Evolutionary conservation across 1,140 invertebrate genomes (phyloP).

Genomic region (Nomia melanderi): DNA sequence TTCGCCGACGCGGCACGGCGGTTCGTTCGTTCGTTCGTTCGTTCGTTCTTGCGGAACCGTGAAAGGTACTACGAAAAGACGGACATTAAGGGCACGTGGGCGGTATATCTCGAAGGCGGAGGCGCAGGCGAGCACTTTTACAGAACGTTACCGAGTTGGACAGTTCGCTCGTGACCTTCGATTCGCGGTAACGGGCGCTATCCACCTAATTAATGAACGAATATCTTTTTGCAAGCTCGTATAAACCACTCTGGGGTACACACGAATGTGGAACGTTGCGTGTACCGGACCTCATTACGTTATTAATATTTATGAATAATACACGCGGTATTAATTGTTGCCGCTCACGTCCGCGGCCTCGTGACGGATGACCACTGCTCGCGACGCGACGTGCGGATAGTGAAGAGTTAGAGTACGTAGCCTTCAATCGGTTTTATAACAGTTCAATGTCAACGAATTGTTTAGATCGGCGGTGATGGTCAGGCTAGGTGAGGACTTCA

Average conservation of each 20-base stretch:
- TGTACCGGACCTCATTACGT: neutral
- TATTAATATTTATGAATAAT: conserved; percentile 50
- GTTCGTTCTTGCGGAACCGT: neutral
- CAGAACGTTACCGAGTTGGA: neutral
- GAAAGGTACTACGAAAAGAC: conserved; percentile 8
- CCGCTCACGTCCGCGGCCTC: conserved; percentile 3
- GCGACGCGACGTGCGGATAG: neutral
- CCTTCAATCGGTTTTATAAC: conserved; percentile 6
- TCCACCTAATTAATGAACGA: conserved; percentile 51
- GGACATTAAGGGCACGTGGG: conserved; percentile 50
- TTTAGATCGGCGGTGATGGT: neutral
- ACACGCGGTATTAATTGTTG: conserved; percentile 24
- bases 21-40: conserved; percentile 23
- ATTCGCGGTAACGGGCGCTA: conserved; percentile 35
- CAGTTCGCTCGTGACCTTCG: conserved; percentile 44
- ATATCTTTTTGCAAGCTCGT: conserved; percentile 33
- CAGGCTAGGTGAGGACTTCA: too few species aligned
- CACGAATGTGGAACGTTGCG: conserved; percentile 17
- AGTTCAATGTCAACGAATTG: neutral
- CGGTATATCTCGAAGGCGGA: conserved; percentile 19
- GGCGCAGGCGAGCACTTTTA: conserved; percentile 15
- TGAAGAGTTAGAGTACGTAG: neutral
- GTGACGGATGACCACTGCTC: neutral
- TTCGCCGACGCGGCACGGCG: neutral
- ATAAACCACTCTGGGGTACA: conserved; percentile 11